Evolutionary conservation across 1,140 invertebrate species (phyloP), one percentile per base, ranked within the genome.

Genomic region (Habropoda laboriosa): DNA sequence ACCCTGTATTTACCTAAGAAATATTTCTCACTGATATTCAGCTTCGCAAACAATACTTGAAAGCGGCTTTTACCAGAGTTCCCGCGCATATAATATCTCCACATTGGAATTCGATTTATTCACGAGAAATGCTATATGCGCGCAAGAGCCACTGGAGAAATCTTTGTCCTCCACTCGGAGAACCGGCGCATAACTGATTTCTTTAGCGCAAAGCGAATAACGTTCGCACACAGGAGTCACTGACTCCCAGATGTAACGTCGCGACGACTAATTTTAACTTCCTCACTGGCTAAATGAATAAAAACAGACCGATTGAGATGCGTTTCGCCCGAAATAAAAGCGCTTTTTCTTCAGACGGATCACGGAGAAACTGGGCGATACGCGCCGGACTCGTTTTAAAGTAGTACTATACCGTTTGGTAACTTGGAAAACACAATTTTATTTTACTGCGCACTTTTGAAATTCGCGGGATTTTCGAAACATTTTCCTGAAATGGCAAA

Each of bases 201-300:
- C 83, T 89, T 89, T 79, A 66, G 77, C 21, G 64, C 76, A 55
- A 71, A 72, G 68, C 74, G 76, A 77, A 67, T 57, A 70, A 79
- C 79, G 55, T 76, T 71, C 38, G 78, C 55, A 79, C 40, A 74
- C 75, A 79, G 79, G 80, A 87, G 87, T 86, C 89, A 85, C 47
- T 85, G 86, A 87, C 86, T 83, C 84, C 71, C 47, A 81, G 79
- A 82, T 73, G 76, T 79, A 84, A 82, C 78, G 82, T 78, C 79
- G 64, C 80, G 74, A 38, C 81, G 83, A 84, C 87, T 89, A 89
- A 88, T 88, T 89, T 89, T 89, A 89, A 87, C 89, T 85, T 85
- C 68, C 82, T 85, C 72, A 49, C 55, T 70, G 40, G 72, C 66
- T 66, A 83, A 75, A 82, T 84, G 83, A 83, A 88, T 74, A 86